phyloP scores from a whole-genome alignment of 2,888 invertebrate species.

The Pomacea canaliculata region DNA sequence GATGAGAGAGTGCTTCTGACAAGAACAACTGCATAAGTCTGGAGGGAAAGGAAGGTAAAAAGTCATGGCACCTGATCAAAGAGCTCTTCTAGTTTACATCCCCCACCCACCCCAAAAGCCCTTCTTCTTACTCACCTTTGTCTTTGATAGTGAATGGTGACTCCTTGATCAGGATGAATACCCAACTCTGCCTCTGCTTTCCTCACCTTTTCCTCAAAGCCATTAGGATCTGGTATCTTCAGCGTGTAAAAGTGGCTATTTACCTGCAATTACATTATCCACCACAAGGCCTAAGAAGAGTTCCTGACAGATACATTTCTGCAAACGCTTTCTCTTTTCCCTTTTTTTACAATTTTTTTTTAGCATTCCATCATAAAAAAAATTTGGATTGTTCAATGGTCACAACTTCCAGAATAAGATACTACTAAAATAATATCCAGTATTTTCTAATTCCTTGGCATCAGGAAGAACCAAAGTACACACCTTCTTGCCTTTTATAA shows the following conservation, averaged over 20 bases:
- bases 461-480: too few relatives aligned
- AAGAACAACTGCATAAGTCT: too few relatives aligned
- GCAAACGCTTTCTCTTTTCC: not conserved
- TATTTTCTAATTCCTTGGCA: too few relatives aligned
- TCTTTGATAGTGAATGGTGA: constrained; percentile 81
- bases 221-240: constrained; percentile 63
- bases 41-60: too few relatives aligned
- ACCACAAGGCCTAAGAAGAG: too few relatives aligned
- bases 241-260: constrained; percentile 29
- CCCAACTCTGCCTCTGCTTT: constrained; percentile 86
- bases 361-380: constrained; percentile 15
- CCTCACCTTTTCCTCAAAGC: constrained; percentile 91
- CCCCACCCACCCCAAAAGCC: not conserved
- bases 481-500: constrained; percentile 85
- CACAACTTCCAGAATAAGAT: not conserved
- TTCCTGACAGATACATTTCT: not conserved
- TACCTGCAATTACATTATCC: not conserved
- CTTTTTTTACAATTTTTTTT: not conserved
- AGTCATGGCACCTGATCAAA: too few relatives aligned
- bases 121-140: constrained; percentile 37
- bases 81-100: not conserved
- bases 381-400: constrained; percentile 23
- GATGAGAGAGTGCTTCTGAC: too few relatives aligned
- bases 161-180: constrained; percentile 81
- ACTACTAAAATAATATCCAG: not conserved